Evolutionary conservation across 2,797 vertebrate genomes (phyloP), one percentile per base, ranked within the genome.

Genomic region (Microctenopoma steveboyesi): DNA sequence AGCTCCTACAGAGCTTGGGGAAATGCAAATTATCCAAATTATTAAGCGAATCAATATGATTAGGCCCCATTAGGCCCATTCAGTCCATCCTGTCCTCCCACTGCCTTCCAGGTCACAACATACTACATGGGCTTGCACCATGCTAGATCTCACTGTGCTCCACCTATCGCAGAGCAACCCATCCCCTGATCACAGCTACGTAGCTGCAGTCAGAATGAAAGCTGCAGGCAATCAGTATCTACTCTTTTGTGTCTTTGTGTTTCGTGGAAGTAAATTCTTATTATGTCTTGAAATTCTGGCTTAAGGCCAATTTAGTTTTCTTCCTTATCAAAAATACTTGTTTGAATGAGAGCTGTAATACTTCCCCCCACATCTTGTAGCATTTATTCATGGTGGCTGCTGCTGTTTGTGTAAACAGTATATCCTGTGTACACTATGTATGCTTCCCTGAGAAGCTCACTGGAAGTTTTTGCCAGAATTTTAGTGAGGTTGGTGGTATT

Each of bases 21-120:
- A 22, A 22, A 22, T 22, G 22, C 22, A 22, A 22, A 22, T 22
- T 22, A 22, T 22, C 22, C 3, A 22, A 53, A 47, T 59, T 37
- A 40, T 49, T 39, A 69, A 70, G 48, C 7, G 39, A 37, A 48
- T 54, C 63, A 56, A 71, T 56, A 42, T 59, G 40, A 76, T 4
- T 50, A 9, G 33, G 58, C n/a, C 22, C 56, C 30, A 43, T 33
- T 10, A 61, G 18, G 6, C n/a, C 12, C 46, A 28, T 49, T 65
- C 5, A 42, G 35, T 60, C 46, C 22, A 55, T 55, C 39, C 28
- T 66, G 28, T 61, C 42, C 47, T 60, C 48, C 58, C 30, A 52
- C 28, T 48, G 25, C 37, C 42, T 74, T 37, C 54, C 28, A 57
- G 14, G 15, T 66, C 39, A 48, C 30, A 18, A 49, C 58, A 51